Conservation (phyloP, 2,888 invertebrate genomes). For the Erannis defoliaria region DNA sequence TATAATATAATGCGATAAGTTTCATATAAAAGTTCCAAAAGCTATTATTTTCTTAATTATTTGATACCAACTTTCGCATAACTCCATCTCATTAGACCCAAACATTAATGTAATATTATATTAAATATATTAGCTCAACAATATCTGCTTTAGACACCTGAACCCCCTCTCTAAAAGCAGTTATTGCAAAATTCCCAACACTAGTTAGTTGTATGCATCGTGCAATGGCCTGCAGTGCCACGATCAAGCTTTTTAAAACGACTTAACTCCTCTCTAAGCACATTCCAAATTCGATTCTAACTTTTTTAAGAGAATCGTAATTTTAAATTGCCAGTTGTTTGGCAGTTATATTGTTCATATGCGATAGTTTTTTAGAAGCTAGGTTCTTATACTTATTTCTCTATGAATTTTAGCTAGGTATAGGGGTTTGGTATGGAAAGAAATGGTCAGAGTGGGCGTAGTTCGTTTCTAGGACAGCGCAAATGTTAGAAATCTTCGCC, state of each 20-base stretch:
- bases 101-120: no score
- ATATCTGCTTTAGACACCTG: constrained; percentile 29
- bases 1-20: no score
- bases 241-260: constrained; percentile 55
- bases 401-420: constrained; percentile 86
- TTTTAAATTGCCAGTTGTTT: constrained; percentile 19
- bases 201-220: constrained; percentile 86
- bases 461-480: constrained; percentile 81
- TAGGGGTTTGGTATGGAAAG: constrained; percentile 81
- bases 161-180: constrained; percentile 49
- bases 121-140: constrained; percentile 1
- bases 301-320: not conserved
- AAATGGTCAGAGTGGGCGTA: constrained; percentile 82
- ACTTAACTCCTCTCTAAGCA: constrained; percentile 46
- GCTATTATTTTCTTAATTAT: no score
- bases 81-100: no score
- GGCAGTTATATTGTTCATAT: constrained; percentile 25
- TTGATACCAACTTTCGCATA: no score
- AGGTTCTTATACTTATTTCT: constrained; percentile 83
- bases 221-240: constrained; percentile 85
- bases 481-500: constrained; percentile 80
- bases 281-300: constrained; percentile 47
- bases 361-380: constrained; percentile 75
- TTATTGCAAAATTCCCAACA: constrained; percentile 62
- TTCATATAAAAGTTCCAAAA: no score